phyloP scores from a whole-genome alignment of 2,113 vertebrate genomes.

The Tretioscincus oriximinensis region DNA sequence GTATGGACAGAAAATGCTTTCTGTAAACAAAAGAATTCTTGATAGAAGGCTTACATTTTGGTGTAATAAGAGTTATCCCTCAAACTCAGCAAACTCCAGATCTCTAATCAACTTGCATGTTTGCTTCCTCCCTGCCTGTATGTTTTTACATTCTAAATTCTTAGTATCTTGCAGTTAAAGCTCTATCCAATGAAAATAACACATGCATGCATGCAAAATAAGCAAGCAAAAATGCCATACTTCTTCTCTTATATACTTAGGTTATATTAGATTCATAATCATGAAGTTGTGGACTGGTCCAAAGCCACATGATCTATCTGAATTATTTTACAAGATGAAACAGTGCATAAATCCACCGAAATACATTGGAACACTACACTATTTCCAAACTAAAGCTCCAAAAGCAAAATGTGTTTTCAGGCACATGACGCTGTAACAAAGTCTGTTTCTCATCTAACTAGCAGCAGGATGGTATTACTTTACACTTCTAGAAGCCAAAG shows the following conservation, averaged over 20 bases:
- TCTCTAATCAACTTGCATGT: no score
- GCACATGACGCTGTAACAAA: background rate
- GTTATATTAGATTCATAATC: background rate
- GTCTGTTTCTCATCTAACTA: background rate
- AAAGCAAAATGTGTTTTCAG: slow-evolving; percentile 26
- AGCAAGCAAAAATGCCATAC: background rate
- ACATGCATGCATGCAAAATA: background rate
- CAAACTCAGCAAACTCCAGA: no score
- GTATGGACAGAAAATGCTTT: no score
- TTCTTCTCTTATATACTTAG: background rate
- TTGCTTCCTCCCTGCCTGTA: no score
- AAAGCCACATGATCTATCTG: slow-evolving; percentile 46
- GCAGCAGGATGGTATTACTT: slow-evolving; percentile 1
- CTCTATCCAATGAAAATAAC: background rate
- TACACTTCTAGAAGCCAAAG: background rate
- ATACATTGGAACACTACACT: slow-evolving; percentile 53
- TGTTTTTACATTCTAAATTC: no score
- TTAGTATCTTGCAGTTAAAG: no score
- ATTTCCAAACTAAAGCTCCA: slow-evolving; percentile 43
- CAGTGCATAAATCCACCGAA: slow-evolving; percentile 53
- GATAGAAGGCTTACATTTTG: no score
- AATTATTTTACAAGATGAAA: slow-evolving; percentile 61
- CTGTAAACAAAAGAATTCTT: no score
- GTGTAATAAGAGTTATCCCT: no score
- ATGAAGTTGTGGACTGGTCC: background rate